phyloP scores from a whole-genome alignment of 2,888 invertebrate genomes.

The Sphinx pinastri region DNA sequence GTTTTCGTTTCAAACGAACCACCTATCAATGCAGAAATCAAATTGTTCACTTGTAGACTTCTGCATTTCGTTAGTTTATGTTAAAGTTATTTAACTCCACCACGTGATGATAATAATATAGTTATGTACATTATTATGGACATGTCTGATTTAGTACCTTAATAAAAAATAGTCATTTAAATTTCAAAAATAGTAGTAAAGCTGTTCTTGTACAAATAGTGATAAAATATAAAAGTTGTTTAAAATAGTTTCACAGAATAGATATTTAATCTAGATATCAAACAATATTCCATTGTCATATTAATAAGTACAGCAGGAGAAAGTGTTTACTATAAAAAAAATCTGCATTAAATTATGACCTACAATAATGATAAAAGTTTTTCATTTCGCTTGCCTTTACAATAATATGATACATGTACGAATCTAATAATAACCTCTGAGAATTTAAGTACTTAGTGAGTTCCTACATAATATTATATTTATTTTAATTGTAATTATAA shows the following conservation, averaged over 20 bases:
- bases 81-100: slow-evolving; percentile 30
- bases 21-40: slow-evolving; percentile 28
- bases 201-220: slow-evolving; percentile 75
- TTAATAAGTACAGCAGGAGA: slow-evolving; percentile 81
- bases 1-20: slow-evolving; percentile 1
- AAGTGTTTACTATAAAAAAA: slow-evolving; percentile 79
- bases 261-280: slow-evolving; percentile 81
- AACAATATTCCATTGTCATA: slow-evolving; percentile 84
- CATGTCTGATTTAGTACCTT: slow-evolving; percentile 58
- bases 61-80: slow-evolving; percentile 31
- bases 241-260: slow-evolving; percentile 81
- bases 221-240: slow-evolving; percentile 83
- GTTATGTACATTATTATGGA: slow-evolving; percentile 40
- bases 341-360: slow-evolving; percentile 84
- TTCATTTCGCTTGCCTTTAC: slow-evolving; percentile 42
- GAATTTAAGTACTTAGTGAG: no score
- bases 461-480: no score
- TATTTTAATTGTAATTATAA: no score
- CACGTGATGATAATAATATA: slow-evolving; percentile 28
- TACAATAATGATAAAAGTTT: slow-evolving; percentile 76
- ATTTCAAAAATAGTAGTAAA: slow-evolving; percentile 59
- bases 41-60: slow-evolving; percentile 40
- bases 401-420: no score
- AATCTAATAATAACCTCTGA: no score
- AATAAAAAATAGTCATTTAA: slow-evolving; percentile 49